Percentiles rank a stretch among this genome's conserved stretches.
Conservation (phyloP, 2,113 vertebrate species). For the Okapia johnstoni region DNA sequence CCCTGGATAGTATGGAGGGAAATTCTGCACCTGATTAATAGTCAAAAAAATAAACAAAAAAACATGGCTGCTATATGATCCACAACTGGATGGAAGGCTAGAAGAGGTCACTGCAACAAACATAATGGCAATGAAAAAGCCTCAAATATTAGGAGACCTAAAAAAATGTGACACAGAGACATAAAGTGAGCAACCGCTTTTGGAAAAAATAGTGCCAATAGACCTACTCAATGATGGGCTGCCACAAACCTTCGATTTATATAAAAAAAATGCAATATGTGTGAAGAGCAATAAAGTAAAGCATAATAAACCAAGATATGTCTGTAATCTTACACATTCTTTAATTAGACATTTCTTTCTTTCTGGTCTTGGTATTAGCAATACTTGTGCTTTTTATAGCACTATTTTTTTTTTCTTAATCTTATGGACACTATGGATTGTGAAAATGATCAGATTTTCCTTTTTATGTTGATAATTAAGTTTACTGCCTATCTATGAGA, state of each 20-base stretch:
- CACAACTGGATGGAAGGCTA: background rate
- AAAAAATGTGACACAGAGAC: background rate
- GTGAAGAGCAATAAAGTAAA: background rate
- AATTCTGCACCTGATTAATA: background rate
- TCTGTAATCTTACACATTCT: background rate
- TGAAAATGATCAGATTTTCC: background rate
- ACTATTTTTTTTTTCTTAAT: background rate
- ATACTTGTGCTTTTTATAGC: background rate
- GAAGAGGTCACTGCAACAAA: background rate
- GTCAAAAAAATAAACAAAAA: background rate
- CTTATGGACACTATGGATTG: background rate
- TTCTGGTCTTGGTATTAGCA: background rate
- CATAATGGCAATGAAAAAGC: background rate
- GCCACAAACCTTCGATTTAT: background rate
- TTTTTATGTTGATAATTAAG: background rate
- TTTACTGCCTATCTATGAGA: background rate
- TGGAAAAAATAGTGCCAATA: background rate
- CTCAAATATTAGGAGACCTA: background rate
- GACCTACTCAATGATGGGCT: background rate
- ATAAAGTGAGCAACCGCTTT: background rate
- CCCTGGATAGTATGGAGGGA: background rate
- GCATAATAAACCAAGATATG: background rate
- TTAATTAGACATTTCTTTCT: background rate
- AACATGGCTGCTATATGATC: background rate
- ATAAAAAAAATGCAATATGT: background rate